Percentiles rank a stretch among this genome's conserved stretches.
phyloP scores from a whole-genome alignment of 2,113 vertebrate genomes.

The Channa argus region DNA sequence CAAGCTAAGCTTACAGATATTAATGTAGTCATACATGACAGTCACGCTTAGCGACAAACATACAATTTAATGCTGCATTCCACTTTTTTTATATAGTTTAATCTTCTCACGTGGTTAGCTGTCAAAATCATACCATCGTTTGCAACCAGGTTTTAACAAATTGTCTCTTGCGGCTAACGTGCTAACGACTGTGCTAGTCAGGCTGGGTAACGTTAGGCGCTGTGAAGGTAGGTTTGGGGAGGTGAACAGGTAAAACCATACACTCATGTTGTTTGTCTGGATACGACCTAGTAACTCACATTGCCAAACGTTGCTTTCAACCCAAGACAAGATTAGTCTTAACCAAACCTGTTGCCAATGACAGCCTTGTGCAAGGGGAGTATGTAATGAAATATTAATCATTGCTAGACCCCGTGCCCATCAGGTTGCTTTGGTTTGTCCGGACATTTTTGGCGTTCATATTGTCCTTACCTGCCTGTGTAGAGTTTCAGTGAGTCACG shows the following conservation, averaged over 20 bases:
- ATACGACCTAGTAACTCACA: background rate
- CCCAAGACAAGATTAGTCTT: no score
- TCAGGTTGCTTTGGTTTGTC: background rate
- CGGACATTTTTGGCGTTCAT: background rate
- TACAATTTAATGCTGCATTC: background rate
- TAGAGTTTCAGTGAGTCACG: background rate
- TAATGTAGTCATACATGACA: constrained; percentile 8
- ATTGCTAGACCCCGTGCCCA: no score
- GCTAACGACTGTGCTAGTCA: constrained; percentile 6
- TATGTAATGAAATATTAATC: background rate
- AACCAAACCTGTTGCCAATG: constrained; percentile 11
- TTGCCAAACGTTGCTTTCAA: background rate
- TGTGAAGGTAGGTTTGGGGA: constrained; percentile 14
- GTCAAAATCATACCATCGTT: background rate
- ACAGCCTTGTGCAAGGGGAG: background rate
- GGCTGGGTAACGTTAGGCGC: background rate
- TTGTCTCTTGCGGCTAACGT: constrained; percentile 1
- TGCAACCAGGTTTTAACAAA: background rate
- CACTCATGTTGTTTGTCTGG: background rate
- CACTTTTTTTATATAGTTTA: no score
- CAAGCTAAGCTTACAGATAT: constrained; percentile 31
- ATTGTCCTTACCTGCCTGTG: no score
- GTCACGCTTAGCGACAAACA: background rate
- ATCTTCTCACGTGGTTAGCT: background rate
- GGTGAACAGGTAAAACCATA: background rate